phyloP scores from a whole-genome alignment of 2,888 invertebrate species.

The Caenorhabditis parvicauda region DNA sequence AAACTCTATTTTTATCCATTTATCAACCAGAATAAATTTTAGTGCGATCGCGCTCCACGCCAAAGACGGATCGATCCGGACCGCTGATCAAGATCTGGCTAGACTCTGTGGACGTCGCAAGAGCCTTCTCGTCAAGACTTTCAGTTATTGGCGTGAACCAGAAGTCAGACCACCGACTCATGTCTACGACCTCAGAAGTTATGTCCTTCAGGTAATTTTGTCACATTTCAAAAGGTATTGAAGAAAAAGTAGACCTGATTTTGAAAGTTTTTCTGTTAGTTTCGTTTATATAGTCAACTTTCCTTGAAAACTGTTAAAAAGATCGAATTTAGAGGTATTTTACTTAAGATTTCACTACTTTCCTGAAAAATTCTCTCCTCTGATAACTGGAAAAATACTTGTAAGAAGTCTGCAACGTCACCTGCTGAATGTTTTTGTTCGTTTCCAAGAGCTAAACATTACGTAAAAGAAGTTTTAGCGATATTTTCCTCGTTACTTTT shows the following conservation, averaged over 20 bases:
- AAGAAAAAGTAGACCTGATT: too few relatives aligned
- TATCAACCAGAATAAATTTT: too few relatives aligned
- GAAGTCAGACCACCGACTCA: constrained; percentile 69
- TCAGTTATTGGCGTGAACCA: constrained; percentile 89
- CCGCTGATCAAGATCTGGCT: constrained; percentile 51
- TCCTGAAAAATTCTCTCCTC: too few relatives aligned
- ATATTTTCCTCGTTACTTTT: background rate
- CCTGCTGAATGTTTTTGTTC: too few relatives aligned
- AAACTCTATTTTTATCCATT: too few relatives aligned
- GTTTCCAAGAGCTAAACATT: too few relatives aligned
- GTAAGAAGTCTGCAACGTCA: too few relatives aligned
- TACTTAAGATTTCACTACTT: too few relatives aligned
- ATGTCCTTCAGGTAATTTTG: constrained; percentile 74
- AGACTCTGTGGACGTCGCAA: constrained; percentile 71
- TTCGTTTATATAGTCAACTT: background rate
- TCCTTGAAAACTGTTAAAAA: background rate
- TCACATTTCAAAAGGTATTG: background rate
- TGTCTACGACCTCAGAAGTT: constrained; percentile 90
- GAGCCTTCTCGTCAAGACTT: constrained; percentile 78
- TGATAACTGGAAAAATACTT: too few relatives aligned
- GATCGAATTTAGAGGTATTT: background rate
- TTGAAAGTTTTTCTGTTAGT: background rate
- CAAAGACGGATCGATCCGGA: constrained; percentile 34
- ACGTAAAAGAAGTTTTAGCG: background rate
- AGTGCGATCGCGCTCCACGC: constrained; percentile 36